Evolutionary conservation across 2,113 vertebrate species (phyloP).

Genomic region (Epinephelus fuscoguttatus): DNA sequence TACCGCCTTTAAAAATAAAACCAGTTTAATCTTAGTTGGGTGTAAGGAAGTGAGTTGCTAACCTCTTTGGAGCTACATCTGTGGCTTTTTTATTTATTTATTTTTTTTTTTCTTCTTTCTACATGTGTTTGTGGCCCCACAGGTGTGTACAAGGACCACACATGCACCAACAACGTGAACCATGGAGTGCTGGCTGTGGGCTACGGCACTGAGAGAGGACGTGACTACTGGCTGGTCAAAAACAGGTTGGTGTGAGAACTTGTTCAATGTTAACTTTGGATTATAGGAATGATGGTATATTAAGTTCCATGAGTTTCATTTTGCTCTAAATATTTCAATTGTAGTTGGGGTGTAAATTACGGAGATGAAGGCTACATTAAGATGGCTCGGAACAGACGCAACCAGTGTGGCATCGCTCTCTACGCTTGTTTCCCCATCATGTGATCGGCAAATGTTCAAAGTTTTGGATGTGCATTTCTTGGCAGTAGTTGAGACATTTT

Average conservation of each 20-base stretch:
- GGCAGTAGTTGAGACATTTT: background rate
- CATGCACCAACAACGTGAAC: constrained; percentile 83
- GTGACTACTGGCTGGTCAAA: constrained; percentile 92
- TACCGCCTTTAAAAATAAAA: background rate
- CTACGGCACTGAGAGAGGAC: constrained; percentile 82
- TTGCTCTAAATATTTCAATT: background rate
- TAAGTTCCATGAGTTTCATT: background rate
- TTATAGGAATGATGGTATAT: background rate
- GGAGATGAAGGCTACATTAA: constrained; percentile 80
- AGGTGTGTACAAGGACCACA: constrained; percentile 88
- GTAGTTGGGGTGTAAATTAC: constrained; percentile 75
- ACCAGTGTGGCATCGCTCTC: constrained; percentile 80
- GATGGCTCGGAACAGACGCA: constrained; percentile 78
- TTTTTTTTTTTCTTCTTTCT: background rate
- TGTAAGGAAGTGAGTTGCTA: background rate
- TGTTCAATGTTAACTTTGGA: background rate
- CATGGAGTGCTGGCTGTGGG: constrained; percentile 86
- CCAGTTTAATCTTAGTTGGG: background rate
- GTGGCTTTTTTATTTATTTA: too few species aligned
- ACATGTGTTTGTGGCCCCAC: background rate
- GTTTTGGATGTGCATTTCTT: background rate
- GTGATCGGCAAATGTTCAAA: constrained; percentile 42
- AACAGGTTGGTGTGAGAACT: constrained; percentile 85
- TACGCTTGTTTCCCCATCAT: constrained; percentile 75
- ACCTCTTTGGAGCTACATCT: background rate